Conservation (phyloP, 1,140 invertebrate species). For the Chironomus striatipennis region DNA sequence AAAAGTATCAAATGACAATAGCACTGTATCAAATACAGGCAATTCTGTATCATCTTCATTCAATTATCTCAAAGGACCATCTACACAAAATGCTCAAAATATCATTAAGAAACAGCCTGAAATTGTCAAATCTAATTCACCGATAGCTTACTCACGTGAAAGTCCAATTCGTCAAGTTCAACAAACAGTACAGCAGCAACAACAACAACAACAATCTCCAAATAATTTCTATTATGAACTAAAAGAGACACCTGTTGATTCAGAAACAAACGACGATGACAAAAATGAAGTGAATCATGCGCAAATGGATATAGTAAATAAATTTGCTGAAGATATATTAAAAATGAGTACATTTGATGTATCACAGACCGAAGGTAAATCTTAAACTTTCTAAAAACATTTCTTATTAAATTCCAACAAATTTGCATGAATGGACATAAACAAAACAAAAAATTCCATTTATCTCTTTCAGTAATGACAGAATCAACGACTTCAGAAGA, state of each 20-base stretch:
- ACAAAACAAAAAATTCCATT: too few species aligned
- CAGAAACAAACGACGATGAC: constrained; percentile 37
- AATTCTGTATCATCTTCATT: background rate
- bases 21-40: background rate
- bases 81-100: too few species aligned
- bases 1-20: background rate
- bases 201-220: constrained; percentile 30
- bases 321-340: constrained; percentile 14
- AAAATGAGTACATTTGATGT: background rate
- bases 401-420: too few species aligned
- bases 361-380: background rate
- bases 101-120: too few species aligned
- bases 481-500: constrained; percentile 43
- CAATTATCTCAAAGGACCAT: background rate
- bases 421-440: too few species aligned
- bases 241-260: constrained; percentile 45
- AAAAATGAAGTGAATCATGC: background rate
- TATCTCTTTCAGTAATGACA: constrained; percentile 41
- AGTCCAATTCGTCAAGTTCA: too few species aligned
- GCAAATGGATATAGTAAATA: constrained; percentile 21
- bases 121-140: background rate
- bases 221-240: constrained; percentile 71
- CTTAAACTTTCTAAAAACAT: background rate
- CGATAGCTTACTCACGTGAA: constrained; percentile 2
- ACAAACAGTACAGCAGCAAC: too few species aligned